phyloP scores from a whole-genome alignment of 2,888 invertebrate species.

The Charanyca ferruginea region DNA sequence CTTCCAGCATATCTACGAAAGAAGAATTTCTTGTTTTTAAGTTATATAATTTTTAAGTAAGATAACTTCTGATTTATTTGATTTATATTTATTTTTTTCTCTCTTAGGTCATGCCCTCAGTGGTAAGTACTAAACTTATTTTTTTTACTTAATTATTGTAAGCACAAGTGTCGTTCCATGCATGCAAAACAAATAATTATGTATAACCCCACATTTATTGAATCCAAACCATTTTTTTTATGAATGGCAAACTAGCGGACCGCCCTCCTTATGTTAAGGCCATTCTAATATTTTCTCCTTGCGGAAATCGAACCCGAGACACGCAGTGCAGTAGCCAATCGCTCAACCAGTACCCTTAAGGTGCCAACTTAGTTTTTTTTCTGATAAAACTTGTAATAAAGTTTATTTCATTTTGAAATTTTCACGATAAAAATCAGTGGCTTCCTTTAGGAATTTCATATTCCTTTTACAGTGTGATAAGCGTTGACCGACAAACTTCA shows the following conservation, averaged over 20 bases:
- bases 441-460: not conserved
- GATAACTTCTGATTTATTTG: not conserved
- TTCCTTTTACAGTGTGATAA: slow-evolving; percentile 18
- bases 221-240: too few relatives aligned
- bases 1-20: too few relatives aligned
- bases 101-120: slow-evolving; percentile 48
- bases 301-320: too few relatives aligned
- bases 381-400: not conserved
- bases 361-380: too few relatives aligned
- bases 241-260: too few relatives aligned
- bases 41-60: not conserved
- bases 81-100: slow-evolving; percentile 33
- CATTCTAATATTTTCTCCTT: too few relatives aligned
- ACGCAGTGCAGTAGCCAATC: too few relatives aligned
- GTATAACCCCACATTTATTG: not conserved
- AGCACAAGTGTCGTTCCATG: not conserved
- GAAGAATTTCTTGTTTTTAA: not conserved
- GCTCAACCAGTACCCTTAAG: too few relatives aligned
- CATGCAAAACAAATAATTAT: not conserved
- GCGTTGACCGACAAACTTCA: not conserved
- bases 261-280: too few relatives aligned
- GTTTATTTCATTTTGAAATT: not conserved
- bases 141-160: not conserved
- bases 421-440: not conserved
- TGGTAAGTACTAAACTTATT: slow-evolving; percentile 33